phyloP scores from a whole-genome alignment of 2,113 vertebrate species.

The Acrocephalus kingi region DNA sequence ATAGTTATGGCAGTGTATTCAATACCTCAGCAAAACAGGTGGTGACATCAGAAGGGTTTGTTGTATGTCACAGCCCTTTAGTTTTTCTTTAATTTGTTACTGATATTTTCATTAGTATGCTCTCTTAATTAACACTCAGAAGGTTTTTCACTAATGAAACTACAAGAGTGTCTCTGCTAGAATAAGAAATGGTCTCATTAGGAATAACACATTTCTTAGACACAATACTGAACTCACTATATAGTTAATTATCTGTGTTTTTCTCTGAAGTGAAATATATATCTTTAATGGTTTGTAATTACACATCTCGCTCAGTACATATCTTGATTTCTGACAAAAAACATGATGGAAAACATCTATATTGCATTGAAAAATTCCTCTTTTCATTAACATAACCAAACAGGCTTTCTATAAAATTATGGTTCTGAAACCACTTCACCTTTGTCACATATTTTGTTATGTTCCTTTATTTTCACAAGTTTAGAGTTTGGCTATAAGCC shows the following conservation, averaged over 20 bases:
- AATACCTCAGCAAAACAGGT: neutral
- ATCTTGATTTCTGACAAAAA: neutral
- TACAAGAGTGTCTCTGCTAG: neutral
- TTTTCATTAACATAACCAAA: neutral
- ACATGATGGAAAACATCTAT: neutral
- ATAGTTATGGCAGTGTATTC: neutral
- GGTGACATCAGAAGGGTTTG: neutral
- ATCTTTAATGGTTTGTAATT: neutral
- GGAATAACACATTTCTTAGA: neutral
- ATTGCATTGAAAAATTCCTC: neutral
- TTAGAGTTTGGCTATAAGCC: neutral
- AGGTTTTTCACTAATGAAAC: neutral
- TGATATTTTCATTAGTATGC: neutral
- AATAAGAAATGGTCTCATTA: neutral
- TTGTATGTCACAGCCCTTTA: neutral
- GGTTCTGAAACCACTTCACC: neutral
- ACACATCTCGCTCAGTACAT: neutral
- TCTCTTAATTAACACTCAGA: neutral
- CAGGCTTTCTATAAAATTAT: neutral
- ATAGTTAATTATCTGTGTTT: neutral
- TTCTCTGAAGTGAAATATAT: neutral
- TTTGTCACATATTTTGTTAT: neutral
- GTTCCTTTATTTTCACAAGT: neutral
- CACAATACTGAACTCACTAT: neutral
- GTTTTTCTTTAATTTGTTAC: neutral